phyloP scores from a whole-genome alignment of 1,140 invertebrate genomes.

The Drosophila navojoa region DNA sequence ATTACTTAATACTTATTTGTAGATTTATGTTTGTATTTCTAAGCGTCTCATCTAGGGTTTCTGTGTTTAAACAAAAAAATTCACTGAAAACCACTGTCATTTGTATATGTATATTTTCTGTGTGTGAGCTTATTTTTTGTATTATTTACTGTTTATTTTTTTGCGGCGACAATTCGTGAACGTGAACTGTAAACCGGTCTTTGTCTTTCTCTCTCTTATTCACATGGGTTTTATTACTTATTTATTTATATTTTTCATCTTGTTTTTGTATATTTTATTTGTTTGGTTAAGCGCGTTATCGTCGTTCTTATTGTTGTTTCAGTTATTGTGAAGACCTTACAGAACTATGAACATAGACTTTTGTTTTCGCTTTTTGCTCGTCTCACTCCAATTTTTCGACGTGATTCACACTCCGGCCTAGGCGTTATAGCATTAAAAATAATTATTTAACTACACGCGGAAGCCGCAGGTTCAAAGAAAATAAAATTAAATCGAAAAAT shows the following conservation, averaged over 20 bases:
- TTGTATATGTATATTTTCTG: constrained; percentile 39
- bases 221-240: constrained; percentile 50
- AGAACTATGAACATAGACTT: constrained; percentile 14
- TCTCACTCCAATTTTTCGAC: constrained; percentile 13
- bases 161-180: constrained; percentile 54
- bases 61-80: constrained; percentile 29
- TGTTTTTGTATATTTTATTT: constrained; percentile 6
- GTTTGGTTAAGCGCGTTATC: constrained; percentile 28
- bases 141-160: constrained; percentile 49
- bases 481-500: constrained; percentile 4
- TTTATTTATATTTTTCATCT: constrained; percentile 49
- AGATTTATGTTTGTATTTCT: constrained; percentile 11
- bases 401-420: constrained; percentile 24
- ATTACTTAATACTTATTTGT: too few relatives aligned
- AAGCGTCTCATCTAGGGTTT: constrained; percentile 15
- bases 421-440: constrained; percentile 16
- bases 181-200: constrained; percentile 64
- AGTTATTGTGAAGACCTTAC: constrained; percentile 11
- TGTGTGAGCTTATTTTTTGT: constrained; percentile 24
- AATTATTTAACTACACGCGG: constrained; percentile 28
- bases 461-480: constrained; percentile 12
- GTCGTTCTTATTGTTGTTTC: constrained; percentile 20
- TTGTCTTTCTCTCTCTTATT: constrained; percentile 23
- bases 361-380: constrained; percentile 8
- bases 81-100: constrained; percentile 66